Evolutionary conservation across 2,797 vertebrate genomes (phyloP).

Genomic region (Hyperoplus lanceolatus): DNA sequence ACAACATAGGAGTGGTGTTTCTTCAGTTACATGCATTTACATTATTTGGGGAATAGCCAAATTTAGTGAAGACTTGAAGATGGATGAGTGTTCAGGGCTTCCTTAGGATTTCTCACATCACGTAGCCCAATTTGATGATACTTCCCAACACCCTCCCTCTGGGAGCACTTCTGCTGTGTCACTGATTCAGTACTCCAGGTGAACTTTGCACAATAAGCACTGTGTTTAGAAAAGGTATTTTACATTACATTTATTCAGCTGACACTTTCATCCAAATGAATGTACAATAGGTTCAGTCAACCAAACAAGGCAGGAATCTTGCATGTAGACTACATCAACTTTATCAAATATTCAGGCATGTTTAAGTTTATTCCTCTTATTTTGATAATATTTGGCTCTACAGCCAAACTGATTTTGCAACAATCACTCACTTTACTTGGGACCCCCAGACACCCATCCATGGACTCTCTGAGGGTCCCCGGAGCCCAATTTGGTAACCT

Average conservation of each 20-base stretch:
- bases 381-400: not conserved
- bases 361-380: not conserved
- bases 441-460: conserved; percentile 38
- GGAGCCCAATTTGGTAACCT: conserved; percentile 47
- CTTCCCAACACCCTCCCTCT: conserved; percentile 13
- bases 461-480: conserved; percentile 15
- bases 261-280: no score
- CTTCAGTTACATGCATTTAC: not conserved
- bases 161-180: not conserved
- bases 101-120: not conserved
- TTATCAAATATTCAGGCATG: no score
- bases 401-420: not conserved
- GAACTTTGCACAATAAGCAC: not conserved
- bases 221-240: not conserved
- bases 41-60: not conserved
- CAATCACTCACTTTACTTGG: conserved; percentile 4
- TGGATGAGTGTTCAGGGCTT: not conserved
- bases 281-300: no score
- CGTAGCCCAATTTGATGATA: not conserved
- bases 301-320: no score
- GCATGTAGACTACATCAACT: no score
- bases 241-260: no score
- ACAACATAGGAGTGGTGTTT: not conserved
- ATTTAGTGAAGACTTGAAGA: not conserved
- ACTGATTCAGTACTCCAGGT: not conserved